Evolutionary conservation across 2,888 invertebrate genomes (phyloP).

Genomic region (Habrosyne pyritoides): DNA sequence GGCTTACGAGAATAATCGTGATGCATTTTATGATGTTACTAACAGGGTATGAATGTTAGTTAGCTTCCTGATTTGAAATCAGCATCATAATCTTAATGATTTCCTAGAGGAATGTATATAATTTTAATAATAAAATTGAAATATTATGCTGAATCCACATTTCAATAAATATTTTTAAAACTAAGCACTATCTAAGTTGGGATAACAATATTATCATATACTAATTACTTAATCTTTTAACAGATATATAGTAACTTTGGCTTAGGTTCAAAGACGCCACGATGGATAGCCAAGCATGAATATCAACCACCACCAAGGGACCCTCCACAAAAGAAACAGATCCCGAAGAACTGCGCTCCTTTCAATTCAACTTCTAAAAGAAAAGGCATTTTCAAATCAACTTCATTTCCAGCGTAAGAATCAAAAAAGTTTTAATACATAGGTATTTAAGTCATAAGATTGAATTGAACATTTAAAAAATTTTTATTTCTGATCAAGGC

Average conservation of each 20-base stretch:
- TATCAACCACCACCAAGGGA: constrained; percentile 70
- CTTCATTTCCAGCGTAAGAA: constrained; percentile 66
- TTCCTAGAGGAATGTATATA: too few species aligned
- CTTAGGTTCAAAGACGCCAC: constrained; percentile 59
- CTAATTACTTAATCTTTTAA: constrained; percentile 12
- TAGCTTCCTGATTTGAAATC: too few species aligned
- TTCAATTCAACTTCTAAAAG: constrained; percentile 71
- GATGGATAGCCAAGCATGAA: constrained; percentile 64
- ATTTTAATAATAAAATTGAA: too few species aligned
- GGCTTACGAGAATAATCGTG: constrained; percentile 51
- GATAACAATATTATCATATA: not conserved
- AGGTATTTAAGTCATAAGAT: not conserved
- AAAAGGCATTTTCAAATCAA: constrained; percentile 56
- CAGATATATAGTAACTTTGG: constrained; percentile 67
- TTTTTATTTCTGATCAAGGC: constrained; percentile 41
- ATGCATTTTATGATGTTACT: constrained; percentile 64
- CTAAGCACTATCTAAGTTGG: not conserved
- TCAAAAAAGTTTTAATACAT: constrained; percentile 29
- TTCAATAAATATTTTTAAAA: too few species aligned
- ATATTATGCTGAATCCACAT: too few species aligned
- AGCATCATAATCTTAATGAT: too few species aligned
- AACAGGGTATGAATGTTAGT: constrained; percentile 52
- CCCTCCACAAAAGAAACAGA: constrained; percentile 33
- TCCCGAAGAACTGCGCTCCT: constrained; percentile 64
- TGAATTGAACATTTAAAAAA: not conserved